Evolutionary conservation across 2,113 vertebrate genomes (phyloP).

Genomic region (Australoheros scitulus): DNA sequence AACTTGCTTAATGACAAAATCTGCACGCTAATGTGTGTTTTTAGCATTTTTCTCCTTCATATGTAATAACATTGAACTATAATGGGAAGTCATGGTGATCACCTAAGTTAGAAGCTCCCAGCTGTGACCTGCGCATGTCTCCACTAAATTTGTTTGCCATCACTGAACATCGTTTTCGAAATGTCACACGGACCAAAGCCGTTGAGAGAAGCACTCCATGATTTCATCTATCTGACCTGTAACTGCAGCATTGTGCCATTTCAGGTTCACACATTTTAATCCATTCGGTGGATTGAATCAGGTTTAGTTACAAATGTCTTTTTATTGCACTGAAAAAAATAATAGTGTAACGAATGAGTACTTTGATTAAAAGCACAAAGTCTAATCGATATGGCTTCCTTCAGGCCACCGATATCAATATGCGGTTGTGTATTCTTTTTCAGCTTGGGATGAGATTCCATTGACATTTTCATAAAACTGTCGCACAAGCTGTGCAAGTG

Average conservation of each 20-base stretch:
- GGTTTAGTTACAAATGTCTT: neutral
- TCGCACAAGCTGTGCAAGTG: neutral
- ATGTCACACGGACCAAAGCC: neutral
- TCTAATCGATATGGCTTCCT: neutral
- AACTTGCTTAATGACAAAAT: neutral
- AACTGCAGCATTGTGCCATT: neutral
- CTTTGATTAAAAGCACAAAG: neutral
- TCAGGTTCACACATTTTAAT: neutral
- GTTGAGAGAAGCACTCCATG: neutral
- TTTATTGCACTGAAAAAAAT: neutral
- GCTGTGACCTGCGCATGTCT: no score
- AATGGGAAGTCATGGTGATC: neutral
- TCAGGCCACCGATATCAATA: neutral
- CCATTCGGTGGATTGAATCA: neutral
- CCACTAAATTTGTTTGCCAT: no score
- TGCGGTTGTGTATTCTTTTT: neutral
- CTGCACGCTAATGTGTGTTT: neutral
- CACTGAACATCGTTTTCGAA: neutral
- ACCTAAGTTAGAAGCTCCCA: neutral
- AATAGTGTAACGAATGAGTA: neutral
- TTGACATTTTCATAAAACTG: constrained; percentile 8
- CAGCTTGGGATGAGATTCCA: neutral
- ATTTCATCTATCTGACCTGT: no score
- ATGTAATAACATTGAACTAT: no score
- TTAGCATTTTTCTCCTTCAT: neutral